These are phyloP conservation scores for Fragum sueziense DNA, from an alignment of 2,888 invertebrate genomes.

Conservation along the genomic window DNA sequence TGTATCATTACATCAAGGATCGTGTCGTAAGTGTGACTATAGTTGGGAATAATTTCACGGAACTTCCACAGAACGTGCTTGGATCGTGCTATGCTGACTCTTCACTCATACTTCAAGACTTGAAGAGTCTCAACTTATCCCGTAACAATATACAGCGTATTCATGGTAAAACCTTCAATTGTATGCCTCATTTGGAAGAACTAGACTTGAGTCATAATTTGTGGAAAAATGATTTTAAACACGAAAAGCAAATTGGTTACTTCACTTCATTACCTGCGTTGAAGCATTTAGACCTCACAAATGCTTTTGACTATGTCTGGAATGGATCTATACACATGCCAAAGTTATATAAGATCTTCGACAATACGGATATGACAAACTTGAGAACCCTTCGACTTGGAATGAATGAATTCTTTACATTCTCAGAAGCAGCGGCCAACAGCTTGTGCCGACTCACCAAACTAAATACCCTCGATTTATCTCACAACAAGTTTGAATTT, in stretches of 20 bases:
- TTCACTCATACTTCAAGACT: slow-evolving; percentile 20
- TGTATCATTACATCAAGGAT: slow-evolving; percentile 45
- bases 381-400: slow-evolving; percentile 58
- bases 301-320: slow-evolving; percentile 60
- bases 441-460: slow-evolving; percentile 54
- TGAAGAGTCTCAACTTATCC: slow-evolving; percentile 57
- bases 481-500: slow-evolving; percentile 48
- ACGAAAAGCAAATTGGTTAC: slow-evolving; percentile 49
- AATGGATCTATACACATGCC: slow-evolving; percentile 55
- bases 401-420: slow-evolving; percentile 59
- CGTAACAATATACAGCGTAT: slow-evolving; percentile 59
- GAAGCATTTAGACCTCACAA: slow-evolving; percentile 56
- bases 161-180: slow-evolving; percentile 67
- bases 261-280: slow-evolving; percentile 55
- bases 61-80: slow-evolving; percentile 61
- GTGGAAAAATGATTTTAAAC: slow-evolving; percentile 57
- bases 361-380: slow-evolving; percentile 42
- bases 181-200: slow-evolving; percentile 54
- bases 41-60: slow-evolving; percentile 54
- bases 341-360: slow-evolving; percentile 56
- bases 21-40: slow-evolving; percentile 47
- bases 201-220: slow-evolving; percentile 60
- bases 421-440: slow-evolving; percentile 47
- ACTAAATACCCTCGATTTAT: slow-evolving; percentile 55
- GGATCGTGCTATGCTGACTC: slow-evolving; percentile 55